phyloP scores from a whole-genome alignment of 1,140 invertebrate species.

The Nebria ingens region DNA sequence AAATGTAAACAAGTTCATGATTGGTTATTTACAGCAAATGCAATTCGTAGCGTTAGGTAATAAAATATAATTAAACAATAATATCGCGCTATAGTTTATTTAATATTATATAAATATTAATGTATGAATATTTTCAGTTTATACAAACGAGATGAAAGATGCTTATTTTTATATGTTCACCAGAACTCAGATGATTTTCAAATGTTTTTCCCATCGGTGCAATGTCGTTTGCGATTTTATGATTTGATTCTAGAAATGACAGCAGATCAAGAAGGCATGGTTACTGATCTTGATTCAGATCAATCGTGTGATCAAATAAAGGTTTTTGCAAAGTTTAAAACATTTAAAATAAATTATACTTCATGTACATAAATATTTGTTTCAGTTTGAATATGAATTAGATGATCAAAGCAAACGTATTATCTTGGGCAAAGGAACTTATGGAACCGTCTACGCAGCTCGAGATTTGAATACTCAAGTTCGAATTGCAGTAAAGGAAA shows the following conservation, averaged over 20 bases:
- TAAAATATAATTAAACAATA: constrained; percentile 27
- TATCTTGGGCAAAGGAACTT: constrained; percentile 90
- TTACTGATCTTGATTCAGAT: constrained; percentile 70
- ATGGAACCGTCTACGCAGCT: constrained; percentile 91
- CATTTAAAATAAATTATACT: background rate
- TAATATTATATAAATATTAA: constrained; percentile 12
- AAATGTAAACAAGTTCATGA: constrained; percentile 79
- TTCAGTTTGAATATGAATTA: constrained; percentile 90
- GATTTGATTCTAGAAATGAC: constrained; percentile 74
- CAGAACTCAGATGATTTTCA: constrained; percentile 99
- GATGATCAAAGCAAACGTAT: constrained; percentile 83
- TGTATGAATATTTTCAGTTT: constrained; percentile 42
- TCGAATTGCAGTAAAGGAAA: constrained; percentile 95
- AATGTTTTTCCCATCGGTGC: constrained; percentile 89
- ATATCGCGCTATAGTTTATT: background rate
- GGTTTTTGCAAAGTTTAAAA: no score
- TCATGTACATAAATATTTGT: constrained; percentile 31
- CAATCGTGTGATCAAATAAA: constrained; percentile 58
- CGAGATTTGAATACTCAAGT: constrained; percentile 91
- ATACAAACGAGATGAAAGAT: constrained; percentile 92
- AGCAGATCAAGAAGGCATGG: constrained; percentile 71
- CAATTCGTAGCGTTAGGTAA: constrained; percentile 79
- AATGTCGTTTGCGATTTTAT: constrained; percentile 74
- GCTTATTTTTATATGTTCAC: constrained; percentile 94
- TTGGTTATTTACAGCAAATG: constrained; percentile 84